Evolutionary conservation across 2,113 vertebrate species (phyloP).

Genomic region (Mystacornis crossleyi): DNA sequence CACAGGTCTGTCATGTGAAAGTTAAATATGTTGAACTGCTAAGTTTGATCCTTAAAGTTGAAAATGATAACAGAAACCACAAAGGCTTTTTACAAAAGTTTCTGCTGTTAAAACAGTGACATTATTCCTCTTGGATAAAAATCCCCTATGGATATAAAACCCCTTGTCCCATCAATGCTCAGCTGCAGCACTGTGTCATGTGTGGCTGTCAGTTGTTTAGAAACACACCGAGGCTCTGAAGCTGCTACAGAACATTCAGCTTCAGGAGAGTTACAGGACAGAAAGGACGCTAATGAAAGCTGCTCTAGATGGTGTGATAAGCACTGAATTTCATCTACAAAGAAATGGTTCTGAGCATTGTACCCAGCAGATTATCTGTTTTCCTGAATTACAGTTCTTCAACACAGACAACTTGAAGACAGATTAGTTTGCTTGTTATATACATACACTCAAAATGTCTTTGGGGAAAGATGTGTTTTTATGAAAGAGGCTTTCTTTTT

Average conservation of each 20-base stretch:
- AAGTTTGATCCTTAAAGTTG: neutral
- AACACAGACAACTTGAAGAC: neutral
- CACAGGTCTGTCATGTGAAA: neutral
- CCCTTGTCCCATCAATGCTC: neutral
- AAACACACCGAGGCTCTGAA: neutral
- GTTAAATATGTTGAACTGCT: neutral
- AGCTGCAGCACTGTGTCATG: neutral
- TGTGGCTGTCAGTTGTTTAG: neutral
- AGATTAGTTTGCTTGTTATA: neutral
- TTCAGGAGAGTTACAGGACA: neutral
- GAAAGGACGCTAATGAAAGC: neutral
- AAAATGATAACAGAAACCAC: neutral
- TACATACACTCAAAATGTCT: neutral
- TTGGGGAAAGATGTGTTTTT: neutral
- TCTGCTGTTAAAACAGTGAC: neutral
- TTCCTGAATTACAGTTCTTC: neutral
- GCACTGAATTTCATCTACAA: neutral
- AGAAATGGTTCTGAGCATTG: neutral
- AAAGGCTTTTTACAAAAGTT: neutral
- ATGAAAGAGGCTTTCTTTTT: neutral
- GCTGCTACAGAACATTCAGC: neutral
- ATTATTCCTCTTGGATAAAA: neutral
- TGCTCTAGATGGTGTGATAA: neutral
- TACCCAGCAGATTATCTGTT: neutral
- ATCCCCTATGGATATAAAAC: neutral